Conservation (phyloP, 2,888 invertebrate species). For the Eugnorisma glareosa region DNA sequence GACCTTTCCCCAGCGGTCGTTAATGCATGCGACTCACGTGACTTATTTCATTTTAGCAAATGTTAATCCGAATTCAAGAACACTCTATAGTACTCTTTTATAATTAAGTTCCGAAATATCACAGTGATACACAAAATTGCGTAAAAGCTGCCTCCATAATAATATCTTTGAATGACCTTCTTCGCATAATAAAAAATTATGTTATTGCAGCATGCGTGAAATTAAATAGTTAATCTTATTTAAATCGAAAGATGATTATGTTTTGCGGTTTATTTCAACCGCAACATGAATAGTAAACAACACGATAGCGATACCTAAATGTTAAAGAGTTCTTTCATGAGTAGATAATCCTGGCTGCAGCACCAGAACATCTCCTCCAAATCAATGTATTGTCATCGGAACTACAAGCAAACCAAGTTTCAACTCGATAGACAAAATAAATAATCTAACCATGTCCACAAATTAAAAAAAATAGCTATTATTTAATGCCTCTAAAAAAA, state of each 20-base stretch:
- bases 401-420: neutral
- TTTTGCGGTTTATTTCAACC: neutral
- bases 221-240: neutral
- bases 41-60: neutral
- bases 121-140: neutral
- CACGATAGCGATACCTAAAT: neutral
- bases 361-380: neutral
- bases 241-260: neutral
- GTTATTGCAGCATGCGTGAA: slow-evolving; percentile 1
- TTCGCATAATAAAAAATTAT: neutral
- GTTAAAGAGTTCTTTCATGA: neutral
- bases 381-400: neutral
- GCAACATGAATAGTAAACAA: neutral
- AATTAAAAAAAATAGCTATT: too few relatives aligned
- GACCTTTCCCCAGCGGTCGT: neutral
- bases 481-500: too few relatives aligned
- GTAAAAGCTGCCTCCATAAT: neutral
- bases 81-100: neutral
- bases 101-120: slow-evolving; percentile 2
- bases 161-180: neutral
- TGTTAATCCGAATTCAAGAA: neutral
- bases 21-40: neutral
- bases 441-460: too few relatives aligned
- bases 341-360: neutral
- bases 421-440: neutral